Evolutionary conservation across 2,113 vertebrate species (phyloP), one percentile per base, ranked within the genome.

Genomic region (Oxyruncus cristatus): DNA sequence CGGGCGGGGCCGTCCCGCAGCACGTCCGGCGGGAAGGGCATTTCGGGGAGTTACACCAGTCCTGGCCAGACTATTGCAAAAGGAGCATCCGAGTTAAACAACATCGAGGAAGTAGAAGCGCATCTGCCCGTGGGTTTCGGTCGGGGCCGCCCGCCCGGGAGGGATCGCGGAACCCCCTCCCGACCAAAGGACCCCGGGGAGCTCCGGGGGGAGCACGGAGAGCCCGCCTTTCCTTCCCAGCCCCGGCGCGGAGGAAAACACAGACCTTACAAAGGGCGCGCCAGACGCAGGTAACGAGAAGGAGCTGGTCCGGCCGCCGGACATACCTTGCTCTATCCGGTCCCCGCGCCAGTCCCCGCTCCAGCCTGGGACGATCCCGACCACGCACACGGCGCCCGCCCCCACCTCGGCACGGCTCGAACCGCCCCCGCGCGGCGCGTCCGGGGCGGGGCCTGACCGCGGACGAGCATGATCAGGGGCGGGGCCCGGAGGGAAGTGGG

Each of bases 311-410:
- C 41, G 18, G 20, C 35, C 6, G 27, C 35, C 11, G 6, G 7
- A 49, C 42, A 6, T 49, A 79, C 58, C 58, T 55, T n/a, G 3
- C 6, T 23, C 21, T 22, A 5, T 18, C 11, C 17, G 8, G 19
- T 2, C 12, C 14, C 27, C 7, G 20, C 13, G 30, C 30, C 27
- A 15, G 30, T 24, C 26, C 20, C 62, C 44, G 3, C 26, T 32
- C 52, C 35, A 1, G 14, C 9, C 30, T 7, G 13, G 17, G n/a
- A 3, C 26, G 13, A 28, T 12, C 19, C 17, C 8, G 3, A 12
- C 2, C 32, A 35, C 15, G n/a, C 6, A 2, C 9, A 1, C 14
- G 1, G 2, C 50, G 0, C 6, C 6, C 1, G 3, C 13, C 22
- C 22, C 11, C 1, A 3, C 3, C 33, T 22, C 59, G 24, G 61